A percentile compares a stretch with the other conserved stretches of the same genome.
Evolutionary conservation across 1,140 invertebrate species (phyloP).

Genomic region (Procambarus clarkii): DNA sequence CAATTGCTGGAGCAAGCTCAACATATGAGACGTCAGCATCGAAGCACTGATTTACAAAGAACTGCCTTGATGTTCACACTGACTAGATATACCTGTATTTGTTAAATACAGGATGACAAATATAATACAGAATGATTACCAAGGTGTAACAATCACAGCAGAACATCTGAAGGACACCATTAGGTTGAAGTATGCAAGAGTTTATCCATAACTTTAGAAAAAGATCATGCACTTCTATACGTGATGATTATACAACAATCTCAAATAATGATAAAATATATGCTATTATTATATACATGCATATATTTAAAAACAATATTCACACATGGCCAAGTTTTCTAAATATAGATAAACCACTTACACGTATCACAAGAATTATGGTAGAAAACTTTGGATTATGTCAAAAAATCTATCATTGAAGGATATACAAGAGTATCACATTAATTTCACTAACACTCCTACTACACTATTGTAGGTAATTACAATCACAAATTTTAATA

Average conservation of each 20-base stretch:
- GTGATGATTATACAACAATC: neutral
- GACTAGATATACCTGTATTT: conserved; percentile 30
- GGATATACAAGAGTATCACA: conserved; percentile 10
- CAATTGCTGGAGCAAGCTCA: neutral
- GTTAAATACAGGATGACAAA: neutral
- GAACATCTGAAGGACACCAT: conserved; percentile 4
- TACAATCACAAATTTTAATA: neutral
- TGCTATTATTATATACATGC: neutral
- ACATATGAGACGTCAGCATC: neutral
- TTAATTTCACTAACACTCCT: neutral
- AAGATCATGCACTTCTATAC: neutral
- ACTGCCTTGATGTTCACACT: conserved; percentile 31
- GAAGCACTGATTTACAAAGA: conserved; percentile 19
- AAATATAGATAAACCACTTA: neutral
- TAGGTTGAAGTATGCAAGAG: neutral
- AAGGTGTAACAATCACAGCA: conserved; percentile 3
- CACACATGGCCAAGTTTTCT: neutral
- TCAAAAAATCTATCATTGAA: neutral
- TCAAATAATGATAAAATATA: conserved; percentile 8
- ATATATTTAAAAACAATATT: neutral
- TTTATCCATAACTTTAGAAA: neutral
- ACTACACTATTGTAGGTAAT: conserved; percentile 1
- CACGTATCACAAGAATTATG: conserved; percentile 3
- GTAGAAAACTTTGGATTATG: neutral
- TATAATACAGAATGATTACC: neutral